Conservation (phyloP, 2,888 invertebrate genomes). For the Escarpia spicata region DNA sequence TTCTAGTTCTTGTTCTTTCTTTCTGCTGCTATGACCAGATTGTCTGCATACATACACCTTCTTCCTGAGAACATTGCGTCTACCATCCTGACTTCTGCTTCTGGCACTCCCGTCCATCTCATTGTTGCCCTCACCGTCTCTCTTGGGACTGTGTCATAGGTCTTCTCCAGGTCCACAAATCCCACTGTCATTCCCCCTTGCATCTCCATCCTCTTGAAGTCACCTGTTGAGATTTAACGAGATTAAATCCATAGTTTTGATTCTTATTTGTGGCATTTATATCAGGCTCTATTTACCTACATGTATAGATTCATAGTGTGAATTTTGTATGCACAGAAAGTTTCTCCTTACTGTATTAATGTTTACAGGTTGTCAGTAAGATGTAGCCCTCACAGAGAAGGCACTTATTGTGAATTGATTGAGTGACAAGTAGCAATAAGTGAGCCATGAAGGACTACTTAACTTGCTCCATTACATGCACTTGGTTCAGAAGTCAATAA, state of each 20-base stretch:
- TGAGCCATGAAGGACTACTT: neutral
- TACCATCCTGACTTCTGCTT: too few species aligned
- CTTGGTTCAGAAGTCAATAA: neutral
- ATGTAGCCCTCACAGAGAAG: neutral
- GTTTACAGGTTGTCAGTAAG: neutral
- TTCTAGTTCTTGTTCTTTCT: too few species aligned
- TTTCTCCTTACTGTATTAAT: neutral
- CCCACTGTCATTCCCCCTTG: too few species aligned
- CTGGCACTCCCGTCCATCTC: too few species aligned
- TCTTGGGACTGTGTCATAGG: too few species aligned
- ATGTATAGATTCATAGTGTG: neutral
- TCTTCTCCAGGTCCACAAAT: too few species aligned
- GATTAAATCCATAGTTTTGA: neutral
- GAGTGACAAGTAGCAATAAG: neutral
- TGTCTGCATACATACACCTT: too few species aligned
- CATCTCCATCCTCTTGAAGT: too few species aligned
- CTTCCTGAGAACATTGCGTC: too few species aligned
- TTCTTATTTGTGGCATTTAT: conserved; percentile 1
- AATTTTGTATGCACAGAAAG: neutral
- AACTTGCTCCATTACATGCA: neutral
- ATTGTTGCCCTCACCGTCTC: too few species aligned
- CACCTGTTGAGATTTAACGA: too few species aligned
- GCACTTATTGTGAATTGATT: neutral
- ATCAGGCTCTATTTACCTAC: conserved; percentile 21
- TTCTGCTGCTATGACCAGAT: too few species aligned